A percentile compares a stretch with the other conserved stretches of the same genome.
These are phyloP conservation scores for Thaleichthys pacificus DNA, from an alignment of 2,797 vertebrate species.

Conservation along the genomic window DNA sequence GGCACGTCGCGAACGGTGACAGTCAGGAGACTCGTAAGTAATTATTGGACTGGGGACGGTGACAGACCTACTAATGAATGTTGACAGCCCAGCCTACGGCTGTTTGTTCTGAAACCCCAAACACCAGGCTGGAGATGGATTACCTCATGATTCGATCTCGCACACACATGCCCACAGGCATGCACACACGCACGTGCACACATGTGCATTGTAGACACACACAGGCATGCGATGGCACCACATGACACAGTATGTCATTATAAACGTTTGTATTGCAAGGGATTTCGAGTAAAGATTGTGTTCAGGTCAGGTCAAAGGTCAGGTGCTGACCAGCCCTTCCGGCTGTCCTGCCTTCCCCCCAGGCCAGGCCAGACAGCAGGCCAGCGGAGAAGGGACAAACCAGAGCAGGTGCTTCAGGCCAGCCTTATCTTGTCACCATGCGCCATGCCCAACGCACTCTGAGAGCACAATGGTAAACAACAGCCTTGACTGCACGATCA, in stretches of 20 bases:
- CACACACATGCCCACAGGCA: background rate
- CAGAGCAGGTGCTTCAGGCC: background rate
- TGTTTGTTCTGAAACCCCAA: slow-evolving; percentile 77
- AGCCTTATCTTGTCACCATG: background rate
- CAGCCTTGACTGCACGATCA: slow-evolving; percentile 59
- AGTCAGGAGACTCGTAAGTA: slow-evolving; percentile 42
- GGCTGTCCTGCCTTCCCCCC: background rate
- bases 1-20: slow-evolving; percentile 33
- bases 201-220: background rate
- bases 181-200: background rate
- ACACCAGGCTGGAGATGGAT: slow-evolving; percentile 74
- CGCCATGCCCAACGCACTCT: slow-evolving; percentile 9
- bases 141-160: slow-evolving; percentile 25
- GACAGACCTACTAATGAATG: slow-evolving; percentile 76
- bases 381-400: too few relatives aligned
- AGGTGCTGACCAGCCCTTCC: background rate
- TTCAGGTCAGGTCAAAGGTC: slow-evolving; percentile 2
- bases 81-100: slow-evolving; percentile 80
- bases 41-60: slow-evolving; percentile 62
- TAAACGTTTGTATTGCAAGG: too few relatives aligned
- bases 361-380: slow-evolving; percentile 17
- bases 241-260: background rate
- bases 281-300: background rate
- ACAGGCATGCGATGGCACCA: background rate
- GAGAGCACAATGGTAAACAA: slow-evolving; percentile 51